Percentiles rank a stretch among this genome's conserved stretches.
Evolutionary conservation across 2,113 vertebrate genomes (phyloP).

Genomic region (Grallaria varia): DNA sequence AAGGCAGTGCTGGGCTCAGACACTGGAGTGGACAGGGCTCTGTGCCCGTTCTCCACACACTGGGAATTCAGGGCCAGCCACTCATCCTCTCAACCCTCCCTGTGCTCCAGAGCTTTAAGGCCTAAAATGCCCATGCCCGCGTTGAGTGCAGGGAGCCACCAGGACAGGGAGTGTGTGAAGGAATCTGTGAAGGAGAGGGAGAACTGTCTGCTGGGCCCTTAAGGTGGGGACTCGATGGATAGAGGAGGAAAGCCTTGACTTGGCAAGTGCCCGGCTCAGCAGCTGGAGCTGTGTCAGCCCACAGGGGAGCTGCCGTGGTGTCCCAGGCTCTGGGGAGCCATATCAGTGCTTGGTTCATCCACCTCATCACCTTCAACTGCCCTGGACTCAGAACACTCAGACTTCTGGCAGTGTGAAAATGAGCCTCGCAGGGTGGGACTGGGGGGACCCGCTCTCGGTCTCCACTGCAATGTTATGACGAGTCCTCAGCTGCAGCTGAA

Average conservation of each 20-base stretch:
- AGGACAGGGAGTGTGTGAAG: background rate
- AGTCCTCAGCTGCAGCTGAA: background rate
- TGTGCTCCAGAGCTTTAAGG: background rate
- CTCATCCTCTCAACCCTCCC: background rate
- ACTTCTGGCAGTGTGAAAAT: background rate
- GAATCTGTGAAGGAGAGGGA: background rate
- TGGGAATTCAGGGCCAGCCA: background rate
- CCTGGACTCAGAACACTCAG: background rate
- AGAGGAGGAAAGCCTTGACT: background rate
- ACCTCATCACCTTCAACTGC: background rate
- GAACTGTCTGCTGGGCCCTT: background rate
- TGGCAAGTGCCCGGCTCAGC: background rate
- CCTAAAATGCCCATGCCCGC: background rate
- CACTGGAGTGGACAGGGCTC: background rate
- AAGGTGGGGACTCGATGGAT: background rate
- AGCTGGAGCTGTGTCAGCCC: background rate
- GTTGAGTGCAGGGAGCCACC: background rate
- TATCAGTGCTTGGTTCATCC: background rate
- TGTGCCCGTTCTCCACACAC: background rate
- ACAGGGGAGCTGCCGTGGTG: background rate
- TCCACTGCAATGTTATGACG: accelerated
- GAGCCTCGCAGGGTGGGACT: background rate
- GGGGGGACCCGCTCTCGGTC: background rate
- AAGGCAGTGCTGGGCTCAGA: background rate
- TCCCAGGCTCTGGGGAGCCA: background rate